Conservation (phyloP, 2,888 invertebrate species). For the Sphaerophoria taeniata region DNA sequence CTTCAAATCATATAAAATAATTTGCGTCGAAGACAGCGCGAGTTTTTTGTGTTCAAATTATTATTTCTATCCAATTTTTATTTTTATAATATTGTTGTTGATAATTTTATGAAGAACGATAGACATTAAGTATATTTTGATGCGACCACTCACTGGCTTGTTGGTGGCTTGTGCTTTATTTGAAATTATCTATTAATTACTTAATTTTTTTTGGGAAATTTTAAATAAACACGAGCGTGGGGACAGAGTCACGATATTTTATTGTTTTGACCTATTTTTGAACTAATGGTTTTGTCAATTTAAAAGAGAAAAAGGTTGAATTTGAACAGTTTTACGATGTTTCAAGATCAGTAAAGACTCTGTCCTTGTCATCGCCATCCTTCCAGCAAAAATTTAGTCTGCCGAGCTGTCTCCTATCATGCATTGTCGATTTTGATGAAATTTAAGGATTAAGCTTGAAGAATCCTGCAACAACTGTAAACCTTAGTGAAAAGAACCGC, state of each 20-base stretch:
- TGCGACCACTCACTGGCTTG: not conserved
- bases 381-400: too few relatives aligned
- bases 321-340: not conserved
- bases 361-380: not conserved
- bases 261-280: conserved; percentile 15
- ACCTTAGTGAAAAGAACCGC: too few relatives aligned
- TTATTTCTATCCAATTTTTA: not conserved
- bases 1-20: conserved; percentile 4
- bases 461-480: too few relatives aligned
- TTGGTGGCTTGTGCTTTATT: not conserved
- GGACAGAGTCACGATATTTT: not conserved
- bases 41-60: conserved; percentile 19
- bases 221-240: not conserved
- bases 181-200: not conserved
- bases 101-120: not conserved
- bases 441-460: too few relatives aligned
- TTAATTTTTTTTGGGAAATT: not conserved
- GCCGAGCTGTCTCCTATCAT: too few relatives aligned
- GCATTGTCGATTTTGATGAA: too few relatives aligned
- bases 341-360: not conserved
- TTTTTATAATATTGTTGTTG: not conserved
- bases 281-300: not conserved
- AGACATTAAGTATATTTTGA: not conserved
- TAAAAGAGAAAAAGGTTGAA: not conserved
- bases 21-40: not conserved